A percentile compares a stretch with the other conserved stretches of the same genome.
These are phyloP conservation scores for Sisyra nigra DNA, from an alignment of 2,888 invertebrate genomes.

Conservation along the genomic window DNA sequence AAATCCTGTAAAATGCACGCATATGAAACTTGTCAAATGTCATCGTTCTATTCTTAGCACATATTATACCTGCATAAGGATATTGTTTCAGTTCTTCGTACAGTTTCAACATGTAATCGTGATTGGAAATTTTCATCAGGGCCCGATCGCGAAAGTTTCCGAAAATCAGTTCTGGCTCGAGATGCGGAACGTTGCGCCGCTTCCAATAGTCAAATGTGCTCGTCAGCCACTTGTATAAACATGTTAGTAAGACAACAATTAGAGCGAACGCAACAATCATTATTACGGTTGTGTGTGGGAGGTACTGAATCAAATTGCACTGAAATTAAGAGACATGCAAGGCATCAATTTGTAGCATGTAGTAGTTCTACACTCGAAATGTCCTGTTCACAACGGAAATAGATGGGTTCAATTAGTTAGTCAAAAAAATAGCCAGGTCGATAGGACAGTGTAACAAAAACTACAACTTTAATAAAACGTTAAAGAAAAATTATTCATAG, in stretches of 20 bases:
- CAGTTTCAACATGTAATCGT: constrained; percentile 10
- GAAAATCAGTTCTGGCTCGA: constrained; percentile 18
- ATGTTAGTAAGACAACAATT: not conserved
- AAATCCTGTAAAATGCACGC: not conserved
- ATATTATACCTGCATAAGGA: constrained; percentile 1
- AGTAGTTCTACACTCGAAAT: no score
- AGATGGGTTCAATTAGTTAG: no score
- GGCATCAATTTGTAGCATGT: no score
- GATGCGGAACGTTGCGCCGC: constrained; percentile 15
- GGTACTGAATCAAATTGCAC: no score
- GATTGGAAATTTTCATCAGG: constrained; percentile 4
- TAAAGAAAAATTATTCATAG: no score
- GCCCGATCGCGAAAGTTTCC: constrained; percentile 16
- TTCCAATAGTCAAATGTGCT: constrained; percentile 17
- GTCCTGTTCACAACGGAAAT: no score
- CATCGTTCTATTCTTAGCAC: not conserved
- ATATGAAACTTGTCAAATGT: not conserved
- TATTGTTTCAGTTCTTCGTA: constrained; percentile 15
- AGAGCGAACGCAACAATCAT: not conserved
- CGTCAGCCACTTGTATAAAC: not conserved
- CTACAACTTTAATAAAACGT: no score
- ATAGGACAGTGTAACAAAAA: no score
- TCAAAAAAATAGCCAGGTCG: no score
- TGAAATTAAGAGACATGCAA: no score
- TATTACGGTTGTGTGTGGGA: not conserved